Percentiles rank a stretch among this genome's conserved stretches.
Conservation (phyloP, 2,797 vertebrate genomes). For the Malurus leucopterus region DNA sequence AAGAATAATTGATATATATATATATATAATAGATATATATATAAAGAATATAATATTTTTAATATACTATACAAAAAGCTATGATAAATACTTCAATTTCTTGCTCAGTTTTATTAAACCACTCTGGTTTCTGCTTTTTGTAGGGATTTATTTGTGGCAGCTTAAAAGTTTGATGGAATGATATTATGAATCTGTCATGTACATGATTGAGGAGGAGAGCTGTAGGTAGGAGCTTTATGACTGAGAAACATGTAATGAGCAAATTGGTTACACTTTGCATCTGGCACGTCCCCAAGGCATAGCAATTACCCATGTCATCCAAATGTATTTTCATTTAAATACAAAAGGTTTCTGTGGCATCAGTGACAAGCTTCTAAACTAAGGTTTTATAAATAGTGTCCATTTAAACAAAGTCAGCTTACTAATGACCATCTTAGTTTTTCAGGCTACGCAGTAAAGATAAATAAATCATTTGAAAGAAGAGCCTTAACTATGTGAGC, state of each 20-base stretch:
- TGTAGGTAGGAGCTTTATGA: neutral
- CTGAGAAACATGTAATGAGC: neutral
- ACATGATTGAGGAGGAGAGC: neutral
- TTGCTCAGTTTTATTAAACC: neutral
- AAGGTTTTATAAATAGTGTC: neutral
- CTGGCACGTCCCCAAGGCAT: neutral
- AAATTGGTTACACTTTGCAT: neutral
- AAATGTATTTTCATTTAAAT: conserved; percentile 14
- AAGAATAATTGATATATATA: no score
- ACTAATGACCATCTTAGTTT: neutral
- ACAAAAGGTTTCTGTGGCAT: neutral
- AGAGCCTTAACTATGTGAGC: neutral
- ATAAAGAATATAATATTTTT: no score
- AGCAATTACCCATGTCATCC: neutral
- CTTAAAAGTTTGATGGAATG: neutral
- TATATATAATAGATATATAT: no score
- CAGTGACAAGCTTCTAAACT: neutral
- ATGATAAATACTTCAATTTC: neutral
- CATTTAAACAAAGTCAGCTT: neutral
- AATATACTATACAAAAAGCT: neutral
- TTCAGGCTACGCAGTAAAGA: neutral
- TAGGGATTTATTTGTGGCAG: neutral
- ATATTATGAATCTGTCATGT: neutral
- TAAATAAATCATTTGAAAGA: neutral
- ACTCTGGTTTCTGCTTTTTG: neutral